Evolutionary conservation across 2,888 invertebrate species (phyloP), one percentile per base, ranked within the genome.

Genomic region (Acronicta alni): DNA sequence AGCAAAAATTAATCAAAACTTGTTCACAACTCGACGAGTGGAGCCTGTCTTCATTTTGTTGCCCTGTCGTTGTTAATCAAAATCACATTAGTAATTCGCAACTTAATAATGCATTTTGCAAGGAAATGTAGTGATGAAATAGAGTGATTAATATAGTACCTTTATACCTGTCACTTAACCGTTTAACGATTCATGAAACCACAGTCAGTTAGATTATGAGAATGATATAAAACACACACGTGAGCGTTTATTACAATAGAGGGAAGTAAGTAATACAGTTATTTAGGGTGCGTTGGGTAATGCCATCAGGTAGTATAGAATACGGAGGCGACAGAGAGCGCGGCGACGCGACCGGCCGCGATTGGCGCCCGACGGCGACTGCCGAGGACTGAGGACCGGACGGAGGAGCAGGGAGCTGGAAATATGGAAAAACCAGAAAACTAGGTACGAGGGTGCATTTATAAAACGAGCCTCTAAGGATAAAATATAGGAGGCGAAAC

Each of bases 311-410:
- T 64, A 62, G 56, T 55, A 37, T 51, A 52, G 57, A 20, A 35
- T 61, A 26, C 52, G 68, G 47, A 10, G 30, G 30, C 30, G 44
- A 20, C 7, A 41, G 26, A 32, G 42, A 39, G 55, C 53, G 58
- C 61, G 63, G 71, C 71, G 67, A 73, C 80, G 76, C 84, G 82
- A 72, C 80, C 85, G 79, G 74, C 65, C 82, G 78, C 81, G 75
- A 69, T 70, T 63, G 56, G 75, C 80, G 84, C 79, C 81, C 75
- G 81, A 70, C 76, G 73, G 71, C 83, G 74, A 79, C 77, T 77
- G 58, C 32, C 69, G 72, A n/a, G n/a, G n/a, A n/a, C n/a, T 48
- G 51, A 42, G 15, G 30, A 9, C 44, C 18, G 18, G 15, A 42
- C 51, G 57, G 35, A 23, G 42, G 37, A 51, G 18, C 41, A 32